Conservation (phyloP, 2,888 invertebrate species). For the Chrysolina americana region DNA sequence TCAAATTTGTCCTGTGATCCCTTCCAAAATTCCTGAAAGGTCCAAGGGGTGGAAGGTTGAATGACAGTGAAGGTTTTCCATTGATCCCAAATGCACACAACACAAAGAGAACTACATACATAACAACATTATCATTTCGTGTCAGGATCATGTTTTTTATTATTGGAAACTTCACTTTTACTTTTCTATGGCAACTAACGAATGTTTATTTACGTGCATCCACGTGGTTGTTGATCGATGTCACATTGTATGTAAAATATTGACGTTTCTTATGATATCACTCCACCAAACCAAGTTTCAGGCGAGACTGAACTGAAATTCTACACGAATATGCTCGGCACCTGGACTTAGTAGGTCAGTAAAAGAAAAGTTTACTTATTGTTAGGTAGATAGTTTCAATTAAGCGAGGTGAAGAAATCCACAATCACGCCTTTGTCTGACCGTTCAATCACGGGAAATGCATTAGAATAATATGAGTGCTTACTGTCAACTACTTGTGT, state of each 20-base stretch:
- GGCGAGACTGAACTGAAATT: slow-evolving; percentile 44
- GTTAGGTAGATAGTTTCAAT: slow-evolving; percentile 24
- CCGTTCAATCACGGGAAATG: neutral
- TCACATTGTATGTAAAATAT: slow-evolving; percentile 29
- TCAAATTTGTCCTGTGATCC: slow-evolving; percentile 58
- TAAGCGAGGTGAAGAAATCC: slow-evolving; percentile 26
- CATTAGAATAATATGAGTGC: slow-evolving; percentile 3
- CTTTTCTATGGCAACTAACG: slow-evolving; percentile 25
- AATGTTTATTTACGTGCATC: slow-evolving; percentile 21
- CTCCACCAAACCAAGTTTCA: slow-evolving; percentile 33
- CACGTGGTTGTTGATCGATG: slow-evolving; percentile 26
- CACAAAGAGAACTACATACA: slow-evolving; percentile 56
- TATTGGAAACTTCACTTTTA: slow-evolving; percentile 32
- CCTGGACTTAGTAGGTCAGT: slow-evolving; percentile 51
- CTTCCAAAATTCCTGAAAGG: slow-evolving; percentile 54
- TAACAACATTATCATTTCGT: slow-evolving; percentile 52
- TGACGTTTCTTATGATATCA: slow-evolving; percentile 32
- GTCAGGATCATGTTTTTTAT: slow-evolving; percentile 41
- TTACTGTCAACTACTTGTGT: neutral
- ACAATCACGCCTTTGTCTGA: slow-evolving; percentile 18
- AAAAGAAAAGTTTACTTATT: slow-evolving; percentile 45
- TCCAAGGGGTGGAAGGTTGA: slow-evolving; percentile 60
- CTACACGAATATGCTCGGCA: slow-evolving; percentile 40
- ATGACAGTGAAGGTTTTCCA: slow-evolving; percentile 63
- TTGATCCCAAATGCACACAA: slow-evolving; percentile 59